A percentile compares a stretch with the other conserved stretches of the same genome.
These are phyloP conservation scores for Chrysina gloriosa DNA, from an alignment of 2,888 invertebrate genomes.

Conservation along the genomic window DNA sequence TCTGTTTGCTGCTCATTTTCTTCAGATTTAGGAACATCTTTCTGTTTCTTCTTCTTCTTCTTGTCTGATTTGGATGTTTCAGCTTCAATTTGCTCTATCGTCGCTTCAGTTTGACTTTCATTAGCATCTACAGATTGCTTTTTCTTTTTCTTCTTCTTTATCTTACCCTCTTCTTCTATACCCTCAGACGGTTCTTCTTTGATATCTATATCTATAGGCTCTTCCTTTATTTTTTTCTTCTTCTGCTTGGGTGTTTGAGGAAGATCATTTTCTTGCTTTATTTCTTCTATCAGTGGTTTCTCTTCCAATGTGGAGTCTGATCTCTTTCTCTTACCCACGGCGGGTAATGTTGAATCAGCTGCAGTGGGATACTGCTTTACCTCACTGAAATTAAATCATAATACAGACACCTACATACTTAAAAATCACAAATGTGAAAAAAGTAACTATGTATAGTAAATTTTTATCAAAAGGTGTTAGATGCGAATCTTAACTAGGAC, in stretches of 20 bases:
- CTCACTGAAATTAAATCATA: slow-evolving; percentile 70
- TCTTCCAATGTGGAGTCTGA: slow-evolving; percentile 65
- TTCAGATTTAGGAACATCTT: slow-evolving; percentile 48
- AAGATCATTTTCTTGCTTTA: slow-evolving; percentile 49
- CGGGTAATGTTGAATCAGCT: slow-evolving; percentile 84
- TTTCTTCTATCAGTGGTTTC: slow-evolving; percentile 53
- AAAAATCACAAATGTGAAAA: too few species aligned
- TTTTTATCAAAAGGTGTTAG: too few species aligned
- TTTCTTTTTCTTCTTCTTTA: slow-evolving; percentile 64
- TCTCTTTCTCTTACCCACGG: slow-evolving; percentile 70
- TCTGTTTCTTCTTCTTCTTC: slow-evolving; percentile 64
- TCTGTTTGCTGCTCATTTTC: slow-evolving; percentile 44
- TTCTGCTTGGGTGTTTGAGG: slow-evolving; percentile 56
- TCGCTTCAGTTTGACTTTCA: slow-evolving; percentile 45
- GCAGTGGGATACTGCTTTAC: slow-evolving; percentile 82
- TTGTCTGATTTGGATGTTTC: slow-evolving; percentile 44
- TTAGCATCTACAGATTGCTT: slow-evolving; percentile 50
- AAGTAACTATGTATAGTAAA: too few species aligned
- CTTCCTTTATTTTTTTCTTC: slow-evolving; percentile 58
- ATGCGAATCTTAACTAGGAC: too few species aligned
- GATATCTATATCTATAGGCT: slow-evolving; percentile 52
- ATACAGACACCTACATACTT: not conserved
- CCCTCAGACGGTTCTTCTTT: slow-evolving; percentile 55
- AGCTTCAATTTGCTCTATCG: slow-evolving; percentile 45
- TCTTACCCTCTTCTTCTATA: slow-evolving; percentile 33